A percentile compares a stretch with the other conserved stretches of the same genome.
Evolutionary conservation across 2,888 invertebrate genomes (phyloP).

Genomic region (Trissolcus brochymenae): DNA sequence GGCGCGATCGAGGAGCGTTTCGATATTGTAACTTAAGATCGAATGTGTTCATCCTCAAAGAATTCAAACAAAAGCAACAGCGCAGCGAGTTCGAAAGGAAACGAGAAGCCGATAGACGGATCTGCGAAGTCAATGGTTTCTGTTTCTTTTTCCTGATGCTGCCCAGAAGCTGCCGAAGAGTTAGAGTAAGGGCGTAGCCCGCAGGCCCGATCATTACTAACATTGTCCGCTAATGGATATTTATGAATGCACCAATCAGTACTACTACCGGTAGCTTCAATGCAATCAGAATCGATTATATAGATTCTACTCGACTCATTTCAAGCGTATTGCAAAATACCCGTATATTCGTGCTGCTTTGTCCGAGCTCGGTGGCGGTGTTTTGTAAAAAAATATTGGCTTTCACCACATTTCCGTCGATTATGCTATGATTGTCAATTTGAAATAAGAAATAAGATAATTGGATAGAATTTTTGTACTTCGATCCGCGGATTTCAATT

Average conservation of each 20-base stretch:
- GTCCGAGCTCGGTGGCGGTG: conserved; percentile 11
- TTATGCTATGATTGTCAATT: conserved; percentile 11
- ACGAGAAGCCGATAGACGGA: conserved; percentile 55
- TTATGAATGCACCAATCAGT: conserved; percentile 76
- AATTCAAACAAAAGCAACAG: conserved; percentile 67
- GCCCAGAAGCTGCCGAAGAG: conserved; percentile 66
- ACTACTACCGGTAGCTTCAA: conserved; percentile 74
- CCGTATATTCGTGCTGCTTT: conserved; percentile 29
- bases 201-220: conserved; percentile 74
- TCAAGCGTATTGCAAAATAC: conserved; percentile 60
- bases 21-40: conserved; percentile 66
- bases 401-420: conserved; percentile 19
- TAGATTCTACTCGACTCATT: conserved; percentile 65
- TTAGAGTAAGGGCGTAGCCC: conserved; percentile 71
- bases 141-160: conserved; percentile 69
- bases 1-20: conserved; percentile 66
- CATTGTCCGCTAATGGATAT: conserved; percentile 76
- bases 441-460: conserved; percentile 2
- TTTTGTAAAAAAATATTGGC: conserved; percentile 29
- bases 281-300: conserved; percentile 77
- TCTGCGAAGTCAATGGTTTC: conserved; percentile 59
- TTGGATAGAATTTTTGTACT: not conserved
- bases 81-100: conserved; percentile 50
- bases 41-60: conserved; percentile 72
- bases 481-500: too few relatives aligned